Evolutionary conservation across 1,140 invertebrate species (phyloP).

Genomic region (Bicyclus anynana): DNA sequence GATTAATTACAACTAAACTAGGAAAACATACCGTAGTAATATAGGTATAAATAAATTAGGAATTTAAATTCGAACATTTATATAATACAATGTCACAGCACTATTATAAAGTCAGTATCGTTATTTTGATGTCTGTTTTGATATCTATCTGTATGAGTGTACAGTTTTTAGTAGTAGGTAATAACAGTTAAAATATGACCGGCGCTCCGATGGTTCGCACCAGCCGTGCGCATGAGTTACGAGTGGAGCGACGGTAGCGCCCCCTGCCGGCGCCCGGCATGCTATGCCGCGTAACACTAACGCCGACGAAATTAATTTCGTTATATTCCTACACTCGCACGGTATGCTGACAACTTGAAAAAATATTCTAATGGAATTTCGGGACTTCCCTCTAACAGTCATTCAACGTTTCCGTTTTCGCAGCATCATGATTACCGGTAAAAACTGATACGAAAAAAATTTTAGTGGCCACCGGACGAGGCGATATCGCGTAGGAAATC

Average conservation of each 20-base stretch:
- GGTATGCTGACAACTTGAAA: slow-evolving; percentile 43
- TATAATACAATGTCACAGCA: slow-evolving; percentile 2
- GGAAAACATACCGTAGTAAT: no score
- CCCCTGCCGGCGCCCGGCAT: slow-evolving; percentile 53
- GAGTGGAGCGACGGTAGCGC: slow-evolving; percentile 57
- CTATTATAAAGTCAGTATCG: slow-evolving; percentile 1
- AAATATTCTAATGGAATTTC: slow-evolving; percentile 22
- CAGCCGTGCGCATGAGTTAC: slow-evolving; percentile 43
- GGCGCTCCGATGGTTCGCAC: slow-evolving; percentile 39
- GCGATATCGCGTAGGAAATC: slow-evolving; percentile 69
- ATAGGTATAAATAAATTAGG: no score
- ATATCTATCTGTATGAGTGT: slow-evolving; percentile 62
- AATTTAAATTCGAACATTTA: no score
- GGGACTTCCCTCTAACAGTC: background rate
- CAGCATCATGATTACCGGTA: slow-evolving; percentile 38
- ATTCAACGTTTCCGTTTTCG: slow-evolving; percentile 32
- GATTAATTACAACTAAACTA: no score
- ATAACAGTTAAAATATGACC: slow-evolving; percentile 58
- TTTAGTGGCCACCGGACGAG: slow-evolving; percentile 62
- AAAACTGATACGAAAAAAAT: slow-evolving; percentile 45
- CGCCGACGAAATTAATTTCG: slow-evolving; percentile 56
- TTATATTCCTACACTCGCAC: slow-evolving; percentile 34
- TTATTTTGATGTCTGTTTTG: slow-evolving; percentile 49
- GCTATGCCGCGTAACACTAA: slow-evolving; percentile 56
- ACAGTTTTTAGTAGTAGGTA: slow-evolving; percentile 61